Evolutionary conservation across 2,888 invertebrate species (phyloP).

Genomic region (Callinectes sapidus): DNA sequence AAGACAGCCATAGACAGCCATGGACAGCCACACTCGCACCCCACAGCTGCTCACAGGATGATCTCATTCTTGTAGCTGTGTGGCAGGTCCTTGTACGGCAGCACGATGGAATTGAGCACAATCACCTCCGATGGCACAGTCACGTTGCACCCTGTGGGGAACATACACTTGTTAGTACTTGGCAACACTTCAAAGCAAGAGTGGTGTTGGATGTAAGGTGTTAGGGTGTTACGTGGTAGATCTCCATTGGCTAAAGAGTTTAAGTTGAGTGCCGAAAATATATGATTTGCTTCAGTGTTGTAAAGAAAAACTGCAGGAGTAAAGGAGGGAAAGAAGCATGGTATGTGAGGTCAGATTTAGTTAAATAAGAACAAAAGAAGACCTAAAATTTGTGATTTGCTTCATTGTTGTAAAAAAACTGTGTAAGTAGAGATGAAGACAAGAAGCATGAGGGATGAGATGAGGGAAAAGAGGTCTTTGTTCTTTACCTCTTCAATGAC

Average conservation of each 20-base stretch:
- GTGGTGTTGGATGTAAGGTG: neutral
- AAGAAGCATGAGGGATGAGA: too few species aligned
- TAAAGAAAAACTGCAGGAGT: too few species aligned
- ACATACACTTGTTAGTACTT: neutral
- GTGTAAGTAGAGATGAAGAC: too few species aligned
- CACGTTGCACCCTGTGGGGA: slow-evolving; percentile 87
- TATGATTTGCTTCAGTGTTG: too few species aligned
- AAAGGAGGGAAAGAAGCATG: too few species aligned
- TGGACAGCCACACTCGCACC: neutral
- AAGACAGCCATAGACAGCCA: neutral
- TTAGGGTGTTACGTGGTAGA: neutral
- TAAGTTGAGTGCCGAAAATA: neutral
- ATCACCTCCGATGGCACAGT: slow-evolving; percentile 94
- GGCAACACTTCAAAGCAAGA: neutral
- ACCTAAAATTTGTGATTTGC: too few species aligned
- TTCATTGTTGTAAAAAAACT: too few species aligned
- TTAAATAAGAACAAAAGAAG: too few species aligned
- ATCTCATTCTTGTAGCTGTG: slow-evolving; percentile 99
- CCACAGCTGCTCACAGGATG: slow-evolving; percentile 82
- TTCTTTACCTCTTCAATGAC: too few species aligned
- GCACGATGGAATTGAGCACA: slow-evolving; percentile 95
- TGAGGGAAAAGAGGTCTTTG: too few species aligned
- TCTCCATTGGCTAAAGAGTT: neutral
- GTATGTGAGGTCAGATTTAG: too few species aligned
- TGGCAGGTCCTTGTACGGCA: slow-evolving; percentile 96